Percentiles rank a stretch among this genome's conserved stretches.
Evolutionary conservation across 2,888 invertebrate genomes (phyloP).

Genomic region (Aromia moschata): DNA sequence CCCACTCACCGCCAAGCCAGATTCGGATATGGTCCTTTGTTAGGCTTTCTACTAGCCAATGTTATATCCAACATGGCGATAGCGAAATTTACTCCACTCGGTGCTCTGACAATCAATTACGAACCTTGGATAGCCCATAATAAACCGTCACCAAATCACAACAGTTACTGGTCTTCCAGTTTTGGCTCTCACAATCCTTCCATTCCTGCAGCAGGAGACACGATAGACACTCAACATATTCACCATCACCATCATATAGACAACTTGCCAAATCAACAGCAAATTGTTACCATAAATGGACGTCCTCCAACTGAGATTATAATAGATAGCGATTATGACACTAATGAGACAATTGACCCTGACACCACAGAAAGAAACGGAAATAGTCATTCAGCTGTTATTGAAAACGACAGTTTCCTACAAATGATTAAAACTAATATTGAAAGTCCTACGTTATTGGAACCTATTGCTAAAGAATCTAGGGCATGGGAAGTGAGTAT

Average conservation of each 20-base stretch:
- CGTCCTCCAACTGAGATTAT: conserved; percentile 24
- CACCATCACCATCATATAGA: conserved; percentile 37
- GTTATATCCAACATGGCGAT: conserved; percentile 42
- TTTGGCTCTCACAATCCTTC: conserved; percentile 37
- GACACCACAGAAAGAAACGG: conserved; percentile 14
- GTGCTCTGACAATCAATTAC: conserved; percentile 40
- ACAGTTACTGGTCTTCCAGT: conserved; percentile 41
- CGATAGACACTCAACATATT: conserved; percentile 35
- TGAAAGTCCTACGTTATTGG: conserved; percentile 27
- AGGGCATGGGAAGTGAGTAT: not conserved
- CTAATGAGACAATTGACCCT: not conserved
- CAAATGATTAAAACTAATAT: conserved; percentile 2
- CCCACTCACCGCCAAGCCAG: conserved; percentile 36
- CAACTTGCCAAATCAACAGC: conserved; percentile 32
- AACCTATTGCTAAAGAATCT: conserved; percentile 39
- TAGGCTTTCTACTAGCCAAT: conserved; percentile 47
- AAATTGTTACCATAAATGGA: conserved; percentile 40
- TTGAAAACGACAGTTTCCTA: not conserved
- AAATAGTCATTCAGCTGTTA: not conserved
- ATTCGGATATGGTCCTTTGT: conserved; percentile 44
- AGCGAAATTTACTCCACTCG: conserved; percentile 44
- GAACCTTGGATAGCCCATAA: conserved; percentile 42
- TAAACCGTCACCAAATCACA: conserved; percentile 29
- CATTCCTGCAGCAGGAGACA: conserved; percentile 9
- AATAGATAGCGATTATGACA: conserved; percentile 28